Percentiles rank a stretch among this genome's conserved stretches.
Conservation (phyloP, 2,113 vertebrate genomes). For the Myotis lucifugus region DNA sequence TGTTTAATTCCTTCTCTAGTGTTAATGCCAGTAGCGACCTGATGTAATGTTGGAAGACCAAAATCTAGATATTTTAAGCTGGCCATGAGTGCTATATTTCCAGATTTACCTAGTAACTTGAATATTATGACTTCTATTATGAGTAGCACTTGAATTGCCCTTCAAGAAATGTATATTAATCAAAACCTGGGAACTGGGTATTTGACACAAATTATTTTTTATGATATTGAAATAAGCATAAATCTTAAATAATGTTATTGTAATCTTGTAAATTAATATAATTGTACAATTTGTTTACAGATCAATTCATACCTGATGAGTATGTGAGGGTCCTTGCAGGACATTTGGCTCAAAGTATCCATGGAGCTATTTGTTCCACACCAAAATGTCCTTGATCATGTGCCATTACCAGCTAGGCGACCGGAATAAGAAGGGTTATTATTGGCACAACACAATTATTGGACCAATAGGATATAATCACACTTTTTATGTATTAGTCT, state of each 20-base stretch:
- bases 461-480: neutral
- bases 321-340: neutral
- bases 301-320: neutral
- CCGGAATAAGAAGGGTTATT: neutral
- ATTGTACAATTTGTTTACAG: neutral
- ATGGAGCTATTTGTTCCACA: neutral
- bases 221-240: neutral
- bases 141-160: neutral
- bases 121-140: neutral
- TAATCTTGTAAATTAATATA: neutral
- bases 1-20: neutral
- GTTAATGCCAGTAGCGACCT: neutral
- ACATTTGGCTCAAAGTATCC: neutral
- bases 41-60: neutral
- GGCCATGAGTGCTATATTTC: neutral
- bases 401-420: neutral
- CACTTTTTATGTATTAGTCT: neutral
- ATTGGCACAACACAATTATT: neutral
- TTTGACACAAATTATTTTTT: neutral
- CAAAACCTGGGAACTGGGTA: neutral
- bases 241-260: neutral
- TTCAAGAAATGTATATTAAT: neutral
- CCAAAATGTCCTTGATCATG: neutral
- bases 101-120: neutral
- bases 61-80: slow-evolving; percentile 9